Conservation (phyloP, 2,888 invertebrate species). For the Chironomus riparius region DNA sequence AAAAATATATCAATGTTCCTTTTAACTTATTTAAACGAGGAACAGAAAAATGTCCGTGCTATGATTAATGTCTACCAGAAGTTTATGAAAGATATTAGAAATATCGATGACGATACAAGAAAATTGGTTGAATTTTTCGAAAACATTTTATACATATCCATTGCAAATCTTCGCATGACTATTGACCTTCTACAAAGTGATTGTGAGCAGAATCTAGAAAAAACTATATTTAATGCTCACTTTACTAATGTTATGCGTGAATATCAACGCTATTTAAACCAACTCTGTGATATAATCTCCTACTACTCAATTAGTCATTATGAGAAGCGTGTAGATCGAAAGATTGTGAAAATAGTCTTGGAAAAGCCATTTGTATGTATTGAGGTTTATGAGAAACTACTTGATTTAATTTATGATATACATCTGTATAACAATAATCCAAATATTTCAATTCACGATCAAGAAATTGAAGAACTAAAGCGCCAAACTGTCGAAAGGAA, state of each 20-base stretch:
- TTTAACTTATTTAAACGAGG: background rate
- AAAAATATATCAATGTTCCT: slow-evolving; percentile 17
- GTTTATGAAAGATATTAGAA: background rate
- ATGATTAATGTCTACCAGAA: background rate
- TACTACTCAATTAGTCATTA: slow-evolving; percentile 3
- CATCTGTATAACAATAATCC: background rate
- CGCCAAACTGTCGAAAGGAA: slow-evolving; percentile 61
- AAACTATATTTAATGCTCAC: background rate
- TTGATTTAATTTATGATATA: slow-evolving; percentile 13
- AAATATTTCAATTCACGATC: background rate
- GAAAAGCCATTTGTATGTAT: slow-evolving; percentile 2
- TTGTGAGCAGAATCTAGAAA: slow-evolving; percentile 1
- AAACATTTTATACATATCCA: background rate
- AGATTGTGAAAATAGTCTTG: background rate
- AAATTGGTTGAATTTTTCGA: background rate
- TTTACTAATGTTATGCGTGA: slow-evolving; percentile 3
- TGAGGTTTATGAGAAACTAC: slow-evolving; percentile 2
- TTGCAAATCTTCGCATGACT: background rate
- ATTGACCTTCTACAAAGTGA: background rate
- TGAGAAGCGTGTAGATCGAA: background rate
- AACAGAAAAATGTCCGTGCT: background rate
- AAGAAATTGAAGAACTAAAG: slow-evolving; percentile 7
- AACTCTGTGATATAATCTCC: slow-evolving; percentile 11
- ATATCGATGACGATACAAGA: background rate
- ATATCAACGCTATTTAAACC: background rate